Base-by-base conservation (phyloP, 2,113 vertebrate species). In the Pterocles burchelli region DNA sequence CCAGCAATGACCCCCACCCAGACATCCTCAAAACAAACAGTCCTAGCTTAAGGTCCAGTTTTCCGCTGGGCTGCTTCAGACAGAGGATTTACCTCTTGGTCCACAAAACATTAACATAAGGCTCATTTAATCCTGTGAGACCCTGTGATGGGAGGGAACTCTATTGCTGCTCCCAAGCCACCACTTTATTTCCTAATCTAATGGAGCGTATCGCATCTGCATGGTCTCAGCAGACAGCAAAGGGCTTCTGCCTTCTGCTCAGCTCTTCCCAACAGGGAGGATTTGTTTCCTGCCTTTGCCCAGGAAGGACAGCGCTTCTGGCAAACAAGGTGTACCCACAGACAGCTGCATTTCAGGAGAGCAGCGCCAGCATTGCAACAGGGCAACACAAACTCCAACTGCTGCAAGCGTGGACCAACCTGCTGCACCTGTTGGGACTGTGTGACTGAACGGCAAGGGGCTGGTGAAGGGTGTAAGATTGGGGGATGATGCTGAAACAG, bases 101-200 rank as follows among this genome's bases (percentile, higher is more conserved):
- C 76, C 70, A 89, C 38, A 67, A 55, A 92, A 87, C 45, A 66
- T 86, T 86, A 92, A 75, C 68, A 81, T 63, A 78, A 84, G 83
- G 91, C 57, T 95, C 65, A 80, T 67, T 90, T 93, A 77, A 86
- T 67, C 90, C 86, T 71, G 46, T 7, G 73, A 94, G 95, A 93
- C 77, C 76, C 58, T 21, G 33, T 13, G 46, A 77, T 17, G 55
- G 79, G 86, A 95, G 55, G 48, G 20, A 95, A 78, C 65, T 90
- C 61, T 59, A 93, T 31, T 70, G 67, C 85, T 41, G 67, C 67
- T 95, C 93, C 85, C 93, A 88, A 83, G 79, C 19, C 59, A 80
- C 38, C 49, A 83, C 55, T 94, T 90, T 86, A 68, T 83, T 83
- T 93, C 79, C 80, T 45, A 18, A 84, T 75, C 89, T 82, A 92